Percentiles rank a stretch among this genome's conserved stretches.
phyloP scores from a whole-genome alignment of 1,140 invertebrate species.

The Papilio helenus region DNA sequence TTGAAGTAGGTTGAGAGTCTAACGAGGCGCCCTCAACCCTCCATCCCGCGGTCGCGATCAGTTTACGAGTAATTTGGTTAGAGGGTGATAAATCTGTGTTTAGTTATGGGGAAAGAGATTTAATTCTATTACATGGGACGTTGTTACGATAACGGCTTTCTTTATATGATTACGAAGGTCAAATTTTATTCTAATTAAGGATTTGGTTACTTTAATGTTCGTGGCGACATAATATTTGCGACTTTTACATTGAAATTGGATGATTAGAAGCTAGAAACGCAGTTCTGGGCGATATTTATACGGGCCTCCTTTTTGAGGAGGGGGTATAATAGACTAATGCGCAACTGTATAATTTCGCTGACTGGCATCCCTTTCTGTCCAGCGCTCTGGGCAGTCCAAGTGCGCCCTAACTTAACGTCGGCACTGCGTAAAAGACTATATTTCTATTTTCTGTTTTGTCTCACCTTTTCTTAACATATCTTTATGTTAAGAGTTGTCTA shows the following conservation, averaged over 20 bases:
- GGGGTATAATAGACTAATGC: no score
- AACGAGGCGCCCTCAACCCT: constrained; percentile 53
- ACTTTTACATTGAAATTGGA: not conserved
- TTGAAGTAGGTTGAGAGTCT: constrained; percentile 54
- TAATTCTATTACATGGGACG: constrained; percentile 64
- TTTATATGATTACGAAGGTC: constrained; percentile 72
- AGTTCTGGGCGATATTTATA: no score
- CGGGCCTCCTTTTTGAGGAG: no score
- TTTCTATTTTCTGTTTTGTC: no score
- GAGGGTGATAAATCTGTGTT: constrained; percentile 77
- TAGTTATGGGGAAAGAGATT: constrained; percentile 63
- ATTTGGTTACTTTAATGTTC: constrained; percentile 13
- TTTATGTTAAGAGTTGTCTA: no score
- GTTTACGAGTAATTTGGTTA: constrained; percentile 76
- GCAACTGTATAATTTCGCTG: no score
- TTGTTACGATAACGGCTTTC: constrained; percentile 56
- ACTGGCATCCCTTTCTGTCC: no score
- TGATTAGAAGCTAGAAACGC: not conserved
- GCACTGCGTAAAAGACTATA: no score
- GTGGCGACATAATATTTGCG: not conserved
- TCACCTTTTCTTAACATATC: no score
- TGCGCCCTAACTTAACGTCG: no score
- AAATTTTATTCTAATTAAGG: constrained; percentile 43
- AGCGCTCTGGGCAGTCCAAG: no score
- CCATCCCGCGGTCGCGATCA: constrained; percentile 60